Base-by-base conservation (phyloP, 1,140 invertebrate species). In the Mycetomoellerius zeteki region DNA sequence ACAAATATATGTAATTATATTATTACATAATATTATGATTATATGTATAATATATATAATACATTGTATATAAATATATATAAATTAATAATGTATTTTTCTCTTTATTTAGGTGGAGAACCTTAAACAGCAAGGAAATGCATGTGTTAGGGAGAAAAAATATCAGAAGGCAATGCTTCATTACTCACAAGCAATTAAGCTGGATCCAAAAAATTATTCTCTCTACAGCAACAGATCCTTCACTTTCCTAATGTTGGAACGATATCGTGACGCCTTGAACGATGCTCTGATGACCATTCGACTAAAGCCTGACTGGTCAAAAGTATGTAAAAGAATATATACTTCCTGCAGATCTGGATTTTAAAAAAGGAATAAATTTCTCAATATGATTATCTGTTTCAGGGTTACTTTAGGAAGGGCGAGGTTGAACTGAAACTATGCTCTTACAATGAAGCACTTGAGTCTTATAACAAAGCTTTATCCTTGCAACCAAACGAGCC, bases 321-420 rank as follows among this genome's bases (percentile, higher is more conserved):
- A 98, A 96, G 97, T 97, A 96, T 88, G 77, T 54, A 43, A 14
- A 8, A 47, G 2, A 14, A 58, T 2, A 72, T 16, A 0, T 30
- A 54, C 1, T 27, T 65, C 6, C 1, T 80, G 24, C 12, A 54
- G 21, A 27, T 21, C 2, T 7, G 12, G 14, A 37, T 7, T 33
- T 8, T 19, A 72, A 24, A 62, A 14, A 60, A 33, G 0, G 43
- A 8, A 21, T 10, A 30, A 7, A 43, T 6, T 3, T 24, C 10
- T 37, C 52, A 24, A 47, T 33, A 5, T 30, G 8, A 14, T 1
- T n/a, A 19, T 43, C 90, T 87, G 91, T 96, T 95, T 62, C 92
- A 98, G 97, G 97, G 97, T 21, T 98, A 98, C 94, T 98, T 97
- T 94, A 96, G 98, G 75, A 97, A 97, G 93, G 98, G 96, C 58